Base-by-base conservation (phyloP, 2,888 invertebrate genomes). In the Crocallis elinguaria region DNA sequence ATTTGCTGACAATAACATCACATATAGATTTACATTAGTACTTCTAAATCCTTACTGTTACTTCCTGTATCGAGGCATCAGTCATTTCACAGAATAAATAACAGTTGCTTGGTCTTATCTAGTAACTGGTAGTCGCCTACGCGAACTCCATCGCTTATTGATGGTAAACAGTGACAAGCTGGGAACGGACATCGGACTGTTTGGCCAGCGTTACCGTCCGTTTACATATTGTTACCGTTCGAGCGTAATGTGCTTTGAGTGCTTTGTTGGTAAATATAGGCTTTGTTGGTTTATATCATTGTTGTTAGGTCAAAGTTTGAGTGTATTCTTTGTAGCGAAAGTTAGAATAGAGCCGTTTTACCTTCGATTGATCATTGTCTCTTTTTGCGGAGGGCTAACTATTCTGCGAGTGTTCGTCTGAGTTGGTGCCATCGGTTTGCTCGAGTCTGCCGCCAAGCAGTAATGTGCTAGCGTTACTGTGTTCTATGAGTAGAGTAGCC, bases 171-270 rank as follows among this genome's bases (percentile, higher is more conserved):
- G 35, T 12, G 17, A 38, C 30, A n/a, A n/a, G 41, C 44, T 56
- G 37, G 36, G 37, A 46, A 48, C 37, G 27, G 38, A 27, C 13
- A 32, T 8, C 13, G 7, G 61, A 60, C 62, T 64, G 60, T 67
- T 70, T 65, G 57, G 33, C 48, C 41, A 52, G 72, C 73, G 69
- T 72, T 71, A 70, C 38, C 37, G 44, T 44, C 16, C 27, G 62
- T 79, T 75, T 74, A 59, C 72, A 58, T 71, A 70, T 73, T 65
- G 71, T 77, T 75, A 74, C 58, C 62, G 64, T 55, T 60, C 11
- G n/a, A n/a, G n/a, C 23, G 41, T 17, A 19, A 4, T 19, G 5
- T 19, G 5, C 3, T 19, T 23, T 33, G 13, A 23, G 42, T 33
- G 29, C 33, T 12, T 2, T 6, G 27, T 12, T 23, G 29, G 5